Evolutionary conservation across 2,797 vertebrate species (phyloP), one percentile per base, ranked within the genome.

Genomic region (Galago senegalensis): DNA sequence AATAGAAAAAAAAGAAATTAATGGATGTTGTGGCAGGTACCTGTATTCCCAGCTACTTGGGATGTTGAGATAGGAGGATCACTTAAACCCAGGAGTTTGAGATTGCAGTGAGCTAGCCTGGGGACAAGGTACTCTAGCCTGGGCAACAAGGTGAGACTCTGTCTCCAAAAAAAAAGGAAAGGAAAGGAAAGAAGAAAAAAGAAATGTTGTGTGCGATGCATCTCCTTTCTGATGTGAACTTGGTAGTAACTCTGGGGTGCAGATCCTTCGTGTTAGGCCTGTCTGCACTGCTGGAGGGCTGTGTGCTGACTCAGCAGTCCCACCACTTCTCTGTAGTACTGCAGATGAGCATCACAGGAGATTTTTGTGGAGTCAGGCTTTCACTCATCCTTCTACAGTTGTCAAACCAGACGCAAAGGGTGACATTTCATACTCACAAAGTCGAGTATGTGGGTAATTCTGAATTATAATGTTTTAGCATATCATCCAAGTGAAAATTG

Each of bases 241-340:
- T 53, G 21, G 43, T n/a, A 12, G 23, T 34, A 53, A 67, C 60
- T 53, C 5, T 31, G 37, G 60, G 37, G 56, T 37, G 43, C 14
- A 13, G 43, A 11, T 6, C 16, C 23, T 87, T n/a, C 29, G 17
- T 1, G 2, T 9, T 10, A 13, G 34, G 3, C 12, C 0, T 7
- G 13, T 58, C 34, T 73, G 18, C 7, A 5, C 76, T 79, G 9
- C 21, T 58, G 29, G 27, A 21, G 25, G 31, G 23, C 58, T 27
- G n/a, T 58, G 6, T n/a, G 77, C 8, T 23, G 31, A 49, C 46
- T 58, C 29, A 3, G 27, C 58, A 34, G 14, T 63, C 67, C 34
- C n/a, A 8, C 13, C 17, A 46, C 53, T 7, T 75, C 31, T 20
- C 49, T 31, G 31, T 13, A 81, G 40, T 37, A 17, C 69, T 56